Percentiles rank a stretch among this genome's conserved stretches.
These are phyloP conservation scores for Vanessa tameamea DNA, from an alignment of 1,140 invertebrate genomes.

Conservation along the genomic window DNA sequence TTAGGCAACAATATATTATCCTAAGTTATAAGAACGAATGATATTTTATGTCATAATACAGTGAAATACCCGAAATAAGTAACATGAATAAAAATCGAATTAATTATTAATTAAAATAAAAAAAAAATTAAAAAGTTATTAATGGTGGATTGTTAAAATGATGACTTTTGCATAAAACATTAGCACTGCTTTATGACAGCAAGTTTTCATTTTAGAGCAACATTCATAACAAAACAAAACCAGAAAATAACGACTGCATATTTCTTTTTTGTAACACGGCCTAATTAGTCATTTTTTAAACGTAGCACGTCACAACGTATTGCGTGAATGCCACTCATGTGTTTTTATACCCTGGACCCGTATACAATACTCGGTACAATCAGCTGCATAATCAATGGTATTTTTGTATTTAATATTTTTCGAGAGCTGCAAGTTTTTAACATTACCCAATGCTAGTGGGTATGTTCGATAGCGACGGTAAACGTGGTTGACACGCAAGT, in stretches of 20 bases:
- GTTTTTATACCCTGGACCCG: conserved; percentile 31
- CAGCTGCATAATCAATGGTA: conserved; percentile 35
- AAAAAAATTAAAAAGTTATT: not conserved
- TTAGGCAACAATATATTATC: no score
- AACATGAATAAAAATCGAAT: no score
- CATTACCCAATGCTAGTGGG: conserved; percentile 25
- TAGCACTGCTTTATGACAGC: not conserved
- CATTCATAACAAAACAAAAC: conserved; percentile 13
- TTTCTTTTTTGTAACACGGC: conserved; percentile 19
- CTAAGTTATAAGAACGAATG: no score
- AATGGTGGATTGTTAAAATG: not conserved
- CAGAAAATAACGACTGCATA: conserved; percentile 2
- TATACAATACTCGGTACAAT: conserved; percentile 23
- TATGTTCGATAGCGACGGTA: conserved; percentile 50
- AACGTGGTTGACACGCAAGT: conserved; percentile 47
- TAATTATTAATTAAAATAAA: not conserved
- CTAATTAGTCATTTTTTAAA: conserved; percentile 37
- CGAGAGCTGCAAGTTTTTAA: conserved; percentile 27
- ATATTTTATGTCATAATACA: no score
- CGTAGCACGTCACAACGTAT: conserved; percentile 29
- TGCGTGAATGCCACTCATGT: conserved; percentile 45
- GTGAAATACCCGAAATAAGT: no score
- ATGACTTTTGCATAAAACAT: not conserved
- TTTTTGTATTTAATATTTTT: conserved; percentile 34
- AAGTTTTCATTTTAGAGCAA: conserved; percentile 5